Conservation (phyloP, 2,797 vertebrate species). For the Gobio occitaniae region DNA sequence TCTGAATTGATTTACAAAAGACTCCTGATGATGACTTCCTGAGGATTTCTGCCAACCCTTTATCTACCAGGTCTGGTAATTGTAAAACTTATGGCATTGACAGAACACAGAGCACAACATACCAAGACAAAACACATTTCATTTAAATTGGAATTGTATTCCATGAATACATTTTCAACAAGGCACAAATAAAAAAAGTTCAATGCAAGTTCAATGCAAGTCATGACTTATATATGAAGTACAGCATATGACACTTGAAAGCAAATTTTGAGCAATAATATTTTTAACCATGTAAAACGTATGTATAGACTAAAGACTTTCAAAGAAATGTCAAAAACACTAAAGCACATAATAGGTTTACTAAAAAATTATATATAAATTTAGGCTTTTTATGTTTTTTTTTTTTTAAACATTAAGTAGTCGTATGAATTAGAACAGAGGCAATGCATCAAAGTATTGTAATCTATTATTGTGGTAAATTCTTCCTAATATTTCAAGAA, state of each 20-base stretch:
- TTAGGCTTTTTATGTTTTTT: not conserved
- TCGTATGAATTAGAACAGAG: not conserved
- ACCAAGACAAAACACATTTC: not conserved
- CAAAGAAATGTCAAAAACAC: not conserved
- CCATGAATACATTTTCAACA: not conserved
- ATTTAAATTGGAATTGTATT: not conserved
- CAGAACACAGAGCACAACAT: not conserved
- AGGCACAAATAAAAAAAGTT: not conserved
- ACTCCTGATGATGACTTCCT: not conserved
- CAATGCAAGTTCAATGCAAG: not conserved
- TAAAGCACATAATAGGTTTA: not conserved
- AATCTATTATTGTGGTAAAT: not conserved
- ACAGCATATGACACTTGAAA: not conserved
- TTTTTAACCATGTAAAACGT: not conserved
- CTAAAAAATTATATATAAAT: not conserved
- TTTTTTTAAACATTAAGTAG: not conserved
- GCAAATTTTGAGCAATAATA: not conserved
- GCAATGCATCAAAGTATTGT: not conserved
- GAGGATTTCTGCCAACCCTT: not conserved
- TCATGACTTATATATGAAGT: not conserved
- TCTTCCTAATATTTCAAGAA: not conserved
- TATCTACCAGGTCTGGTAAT: not conserved
- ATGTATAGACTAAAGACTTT: not conserved
- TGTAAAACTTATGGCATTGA: not conserved
- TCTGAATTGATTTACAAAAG: not conserved